Conservation (phyloP, 2,888 invertebrate species). For the Eristalis intricaria region DNA sequence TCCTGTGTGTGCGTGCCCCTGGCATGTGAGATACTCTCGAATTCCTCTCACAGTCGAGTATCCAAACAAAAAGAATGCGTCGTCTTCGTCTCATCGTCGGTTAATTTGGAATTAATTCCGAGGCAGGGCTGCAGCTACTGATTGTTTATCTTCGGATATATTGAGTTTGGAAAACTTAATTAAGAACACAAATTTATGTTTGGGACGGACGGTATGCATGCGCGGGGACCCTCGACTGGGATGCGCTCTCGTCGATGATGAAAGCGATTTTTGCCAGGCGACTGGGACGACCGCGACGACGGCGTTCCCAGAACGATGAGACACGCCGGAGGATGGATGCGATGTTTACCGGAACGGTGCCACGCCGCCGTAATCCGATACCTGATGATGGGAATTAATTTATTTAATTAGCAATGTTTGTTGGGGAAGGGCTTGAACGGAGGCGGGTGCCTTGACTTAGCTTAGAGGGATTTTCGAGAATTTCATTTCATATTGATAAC, state of each 20-base stretch:
- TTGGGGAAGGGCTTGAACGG: background rate
- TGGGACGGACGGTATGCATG: background rate
- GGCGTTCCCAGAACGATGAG: background rate
- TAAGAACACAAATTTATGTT: slow-evolving; percentile 67
- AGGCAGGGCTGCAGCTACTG: slow-evolving; percentile 51
- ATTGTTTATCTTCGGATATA: slow-evolving; percentile 69
- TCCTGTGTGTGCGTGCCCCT: background rate
- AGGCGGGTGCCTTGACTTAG: background rate
- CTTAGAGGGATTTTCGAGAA: background rate
- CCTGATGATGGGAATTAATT: slow-evolving; percentile 43
- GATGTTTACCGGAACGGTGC: slow-evolving; percentile 25
- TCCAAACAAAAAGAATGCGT: slow-evolving; percentile 59
- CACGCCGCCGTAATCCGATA: slow-evolving; percentile 42
- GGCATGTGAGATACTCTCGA: background rate
- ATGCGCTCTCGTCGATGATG: background rate
- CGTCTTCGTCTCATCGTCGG: slow-evolving; percentile 14
- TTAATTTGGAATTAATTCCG: slow-evolving; percentile 66
- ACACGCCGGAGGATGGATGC: background rate
- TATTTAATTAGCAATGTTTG: slow-evolving; percentile 35
- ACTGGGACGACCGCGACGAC: slow-evolving; percentile 1
- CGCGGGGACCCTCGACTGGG: background rate
- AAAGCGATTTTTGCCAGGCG: slow-evolving; percentile 18
- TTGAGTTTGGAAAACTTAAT: slow-evolving; percentile 71
- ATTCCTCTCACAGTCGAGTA: background rate
- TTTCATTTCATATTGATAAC: background rate